Percentiles rank a stretch among this genome's conserved stretches.
phyloP scores from a whole-genome alignment of 2,113 vertebrate genomes.

The Penelope pileata region DNA sequence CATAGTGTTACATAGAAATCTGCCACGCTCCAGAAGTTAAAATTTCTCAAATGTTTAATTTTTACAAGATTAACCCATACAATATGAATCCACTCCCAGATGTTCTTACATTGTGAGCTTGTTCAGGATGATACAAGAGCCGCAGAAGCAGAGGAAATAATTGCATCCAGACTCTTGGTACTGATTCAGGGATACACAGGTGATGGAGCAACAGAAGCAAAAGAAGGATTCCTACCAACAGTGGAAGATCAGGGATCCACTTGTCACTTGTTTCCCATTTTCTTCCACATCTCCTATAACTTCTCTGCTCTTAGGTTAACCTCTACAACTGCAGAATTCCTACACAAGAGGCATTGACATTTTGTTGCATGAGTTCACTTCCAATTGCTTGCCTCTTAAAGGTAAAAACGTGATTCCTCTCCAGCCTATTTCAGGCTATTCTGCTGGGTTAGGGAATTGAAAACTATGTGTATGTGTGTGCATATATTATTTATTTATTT shows the following conservation, averaged over 20 bases:
- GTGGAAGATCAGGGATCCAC: not conserved
- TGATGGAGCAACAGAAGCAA: not conserved
- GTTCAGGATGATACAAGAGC: not conserved
- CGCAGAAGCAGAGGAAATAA: not conserved
- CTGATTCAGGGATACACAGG: not conserved
- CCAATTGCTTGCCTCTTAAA: not conserved
- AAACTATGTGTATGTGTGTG: not conserved
- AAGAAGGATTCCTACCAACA: not conserved
- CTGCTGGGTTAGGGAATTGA: not conserved
- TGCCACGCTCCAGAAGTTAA: not conserved
- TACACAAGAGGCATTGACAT: not conserved
- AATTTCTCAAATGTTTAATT: not conserved
- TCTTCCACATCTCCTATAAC: not conserved
- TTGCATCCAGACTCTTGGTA: accelerated
- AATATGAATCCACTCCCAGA: not conserved
- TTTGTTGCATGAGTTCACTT: not conserved
- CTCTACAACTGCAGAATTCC: not conserved
- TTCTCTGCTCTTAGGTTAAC: not conserved
- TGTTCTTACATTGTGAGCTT: not conserved
- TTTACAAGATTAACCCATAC: not conserved
- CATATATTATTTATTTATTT: no score
- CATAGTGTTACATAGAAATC: not conserved
- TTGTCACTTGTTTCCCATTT: not conserved
- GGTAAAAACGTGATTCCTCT: not conserved
- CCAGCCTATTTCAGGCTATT: not conserved